Base-by-base conservation (phyloP, 2,888 invertebrate species). In the Pseudoips prasinana region DNA sequence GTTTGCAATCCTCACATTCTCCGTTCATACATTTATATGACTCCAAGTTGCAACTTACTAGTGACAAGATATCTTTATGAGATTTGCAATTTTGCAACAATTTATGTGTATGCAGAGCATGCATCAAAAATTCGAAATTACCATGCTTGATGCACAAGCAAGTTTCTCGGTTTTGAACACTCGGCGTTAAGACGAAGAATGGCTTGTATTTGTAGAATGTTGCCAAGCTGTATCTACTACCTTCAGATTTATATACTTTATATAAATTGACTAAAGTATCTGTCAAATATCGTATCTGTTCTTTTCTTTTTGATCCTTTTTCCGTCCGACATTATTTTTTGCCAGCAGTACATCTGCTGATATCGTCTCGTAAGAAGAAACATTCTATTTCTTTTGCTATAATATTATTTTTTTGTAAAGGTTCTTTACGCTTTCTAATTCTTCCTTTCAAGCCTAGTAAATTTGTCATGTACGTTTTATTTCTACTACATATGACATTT, bases 261-360 rank as follows among this genome's bases (percentile, higher is more conserved):
- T 27, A 9, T 6, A 27, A 11, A 11, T 22, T 22, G 8, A 8
- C 7, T 14, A 14, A 20, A 5, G 20, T 20, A 17, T 25, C 24
- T 6, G 17, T 31, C 2, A 11, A 10, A 7, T 25, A 31, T 3
- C 24, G 18, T n/a, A 25, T 31, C 24, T 31, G 25, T 8, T 23
- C 22, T 17, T 31, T 31, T 26, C n/a, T 20, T 7, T 20, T 7
- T n/a, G 20, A 20, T 20, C 7, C 2, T 20, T 20, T 20, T 20
- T 20, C 20, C 3, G 20, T 20, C 2, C 20, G 20, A n/a, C 20
- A 20, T 33, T 33, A 25, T 24, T 19, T 19, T 20, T 33, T 33
- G 6, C 22, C 26, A 20, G 27, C 25, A n/a, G 33, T 33, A 8
- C 8, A 9, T 10, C 33, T 8, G 25, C 33, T 33, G 9, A 26